Conservation (phyloP, 2,113 vertebrate species). For the Podocnemis expansa region DNA sequence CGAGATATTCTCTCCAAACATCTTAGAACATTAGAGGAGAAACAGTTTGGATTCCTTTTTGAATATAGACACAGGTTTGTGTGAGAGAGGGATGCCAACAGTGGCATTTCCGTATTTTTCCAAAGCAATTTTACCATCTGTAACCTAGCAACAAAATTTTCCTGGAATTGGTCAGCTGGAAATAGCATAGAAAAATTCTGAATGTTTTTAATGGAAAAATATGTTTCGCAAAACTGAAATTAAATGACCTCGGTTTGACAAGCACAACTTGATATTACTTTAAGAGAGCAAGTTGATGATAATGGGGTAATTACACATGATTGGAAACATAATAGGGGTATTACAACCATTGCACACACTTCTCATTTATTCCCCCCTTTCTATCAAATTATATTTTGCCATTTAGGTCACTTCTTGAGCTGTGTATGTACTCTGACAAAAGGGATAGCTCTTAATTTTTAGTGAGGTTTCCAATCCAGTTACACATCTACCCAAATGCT, state of each 20-base stretch:
- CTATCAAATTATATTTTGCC: neutral
- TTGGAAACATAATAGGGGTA: rapidly evolving
- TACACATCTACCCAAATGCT: neutral
- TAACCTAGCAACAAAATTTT: neutral
- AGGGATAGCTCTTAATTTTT: neutral
- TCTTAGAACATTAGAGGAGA: neutral
- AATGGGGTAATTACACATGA: neutral
- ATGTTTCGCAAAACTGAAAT: neutral
- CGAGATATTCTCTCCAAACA: neutral
- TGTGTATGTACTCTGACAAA: rapidly evolving
- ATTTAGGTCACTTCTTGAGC: neutral
- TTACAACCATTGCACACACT: rapidly evolving
- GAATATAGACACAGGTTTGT: neutral
- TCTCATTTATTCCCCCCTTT: neutral
- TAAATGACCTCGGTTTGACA: neutral
- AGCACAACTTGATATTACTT: neutral
- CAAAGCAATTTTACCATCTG: neutral
- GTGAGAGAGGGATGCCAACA: neutral
- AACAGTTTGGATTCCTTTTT: neutral
- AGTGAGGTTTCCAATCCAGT: neutral
- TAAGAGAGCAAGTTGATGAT: neutral
- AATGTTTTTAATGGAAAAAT: rapidly evolving
- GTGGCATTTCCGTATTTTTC: neutral
- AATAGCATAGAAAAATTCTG: neutral
- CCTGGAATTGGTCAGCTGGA: neutral